These are phyloP conservation scores for Halichoeres trimaculatus DNA, from an alignment of 2,113 vertebrate genomes.

Conservation along the genomic window DNA sequence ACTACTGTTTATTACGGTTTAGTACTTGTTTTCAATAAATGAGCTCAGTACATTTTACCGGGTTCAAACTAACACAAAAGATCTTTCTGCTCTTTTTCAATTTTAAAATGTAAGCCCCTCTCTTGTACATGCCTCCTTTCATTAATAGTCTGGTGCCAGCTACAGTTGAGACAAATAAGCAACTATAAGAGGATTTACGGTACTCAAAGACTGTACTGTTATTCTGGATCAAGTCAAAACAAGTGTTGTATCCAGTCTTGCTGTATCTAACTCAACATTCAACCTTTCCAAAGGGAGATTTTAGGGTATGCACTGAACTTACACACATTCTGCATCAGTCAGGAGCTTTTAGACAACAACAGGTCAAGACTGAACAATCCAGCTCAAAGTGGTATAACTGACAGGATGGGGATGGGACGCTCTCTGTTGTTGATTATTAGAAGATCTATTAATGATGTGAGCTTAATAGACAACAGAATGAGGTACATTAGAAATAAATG, in stretches of 20 bases:
- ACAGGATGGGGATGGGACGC: slow-evolving; percentile 16
- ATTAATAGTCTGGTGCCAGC: no score
- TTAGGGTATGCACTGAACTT: not conserved
- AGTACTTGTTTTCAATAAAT: no score
- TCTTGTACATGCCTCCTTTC: no score
- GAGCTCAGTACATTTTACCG: no score
- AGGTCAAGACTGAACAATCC: slow-evolving; percentile 14
- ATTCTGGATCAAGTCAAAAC: not conserved
- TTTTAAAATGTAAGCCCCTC: no score
- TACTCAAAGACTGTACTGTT: not conserved
- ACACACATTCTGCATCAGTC: slow-evolving; percentile 10
- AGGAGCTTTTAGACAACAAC: slow-evolving; percentile 1
- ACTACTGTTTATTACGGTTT: no score
- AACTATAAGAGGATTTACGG: no score
- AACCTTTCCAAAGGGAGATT: not conserved
- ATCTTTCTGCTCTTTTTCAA: no score
- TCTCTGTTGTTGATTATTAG: slow-evolving; percentile 42
- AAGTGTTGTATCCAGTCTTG: no score
- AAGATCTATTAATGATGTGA: slow-evolving; percentile 26
- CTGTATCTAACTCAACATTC: not conserved
- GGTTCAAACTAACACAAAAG: no score
- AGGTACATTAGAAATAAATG: slow-evolving; percentile 58
- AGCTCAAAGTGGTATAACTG: slow-evolving; percentile 19
- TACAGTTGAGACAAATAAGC: no score
- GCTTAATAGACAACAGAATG: slow-evolving; percentile 63